Evolutionary conservation across 92 coral and sea anemone genomes (phyloP), one percentile per base, ranked within the genome.

Genomic region (Plumapathes pennacea): DNA sequence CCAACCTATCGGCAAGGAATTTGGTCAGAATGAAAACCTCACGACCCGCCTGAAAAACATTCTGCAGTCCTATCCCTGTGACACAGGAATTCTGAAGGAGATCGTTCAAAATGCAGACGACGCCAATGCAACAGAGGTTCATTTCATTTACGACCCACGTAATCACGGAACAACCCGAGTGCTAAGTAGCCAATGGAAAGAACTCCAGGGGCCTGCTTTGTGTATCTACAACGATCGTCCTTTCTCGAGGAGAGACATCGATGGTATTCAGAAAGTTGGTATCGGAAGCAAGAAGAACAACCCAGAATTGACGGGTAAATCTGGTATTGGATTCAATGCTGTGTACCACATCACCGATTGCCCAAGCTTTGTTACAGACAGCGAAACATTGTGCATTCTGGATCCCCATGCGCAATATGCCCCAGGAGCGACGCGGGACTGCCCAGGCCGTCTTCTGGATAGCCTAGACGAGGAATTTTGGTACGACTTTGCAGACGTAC

Each of bases 281-380:
- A 62, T 70, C 1, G 94, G 96, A 50, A 69, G 89, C 74, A 92
- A 84, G 63, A 51, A 69, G 2, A 73, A 62, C 33, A 83, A 78
- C 61, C 78, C 78, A 46, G 96, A 84, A 32, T 77, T 80, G 64
- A 61, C 74, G 8, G 96, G 96, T 4, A 89, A 84, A 33, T 84
- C 83, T 72, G 96, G 97, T 40, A 70, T 94, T 27, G 99, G 99
- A 4, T 84, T 94, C 65, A 94, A 85, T 59, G 94, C 96, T 3
- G 96, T 94, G 27, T 94, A 88, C 48, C 99, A 94, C 50, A 38
- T 94, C 4, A 94, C 99, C 4, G 99, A 94, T 54, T 94, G 99
- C 26, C 96, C 99, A 47, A 88, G 94, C 50, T 94, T 94, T 41
- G 28, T 94, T 31, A 84, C 94, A 22, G 73, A 84, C 50, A 94